Evolutionary conservation across 2,113 vertebrate species (phyloP), one percentile per base, ranked within the genome.

Genomic region (Eclectus roratus): DNA sequence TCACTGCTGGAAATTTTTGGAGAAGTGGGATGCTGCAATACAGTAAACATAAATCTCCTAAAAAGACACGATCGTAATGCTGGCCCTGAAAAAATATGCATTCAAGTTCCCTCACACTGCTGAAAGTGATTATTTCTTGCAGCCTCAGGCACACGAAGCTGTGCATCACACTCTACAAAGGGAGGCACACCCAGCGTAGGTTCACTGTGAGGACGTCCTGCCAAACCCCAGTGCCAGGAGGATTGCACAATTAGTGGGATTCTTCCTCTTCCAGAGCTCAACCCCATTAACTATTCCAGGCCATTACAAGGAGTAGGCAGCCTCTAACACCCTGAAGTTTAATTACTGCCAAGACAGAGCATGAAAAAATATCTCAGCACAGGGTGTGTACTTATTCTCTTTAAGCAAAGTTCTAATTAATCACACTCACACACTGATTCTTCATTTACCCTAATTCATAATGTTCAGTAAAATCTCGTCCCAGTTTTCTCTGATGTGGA

Each of bases 181-280:
- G 61, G 86, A 23, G 77, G 84, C 94, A 95, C 94, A 63, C 96
- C 92, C 92, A 78, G 85, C 16, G 8, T 84, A 94, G 92, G 93
- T 97, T 97, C 91, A 92, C 83, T 89, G 73, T 4, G 53, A 82
- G 91, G 94, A 93, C 6, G 14, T 79, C 80, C 91, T 91, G 92
- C 93, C 94, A 97, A 94, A 82, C 52, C 35, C 69, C 17, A 29
- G 52, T 95, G 85, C 94, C 90, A 96, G 85, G 58, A 94, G 87
- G 63, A 88, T 85, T 97, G 80, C 94, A 95, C 88, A 96, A 92
- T 93, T 95, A 86, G 69, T 80, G 56, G 73, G 92, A 93, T 97
- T 87, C 88, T 97, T 95, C 73, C 80, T 92, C 27, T 92, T 93
- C 85, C 78, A 94, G 52, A 79, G 47, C 73, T 89, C 77, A 88